Conservation (phyloP, 2,888 invertebrate genomes). For the Tetragonisca angustula region DNA sequence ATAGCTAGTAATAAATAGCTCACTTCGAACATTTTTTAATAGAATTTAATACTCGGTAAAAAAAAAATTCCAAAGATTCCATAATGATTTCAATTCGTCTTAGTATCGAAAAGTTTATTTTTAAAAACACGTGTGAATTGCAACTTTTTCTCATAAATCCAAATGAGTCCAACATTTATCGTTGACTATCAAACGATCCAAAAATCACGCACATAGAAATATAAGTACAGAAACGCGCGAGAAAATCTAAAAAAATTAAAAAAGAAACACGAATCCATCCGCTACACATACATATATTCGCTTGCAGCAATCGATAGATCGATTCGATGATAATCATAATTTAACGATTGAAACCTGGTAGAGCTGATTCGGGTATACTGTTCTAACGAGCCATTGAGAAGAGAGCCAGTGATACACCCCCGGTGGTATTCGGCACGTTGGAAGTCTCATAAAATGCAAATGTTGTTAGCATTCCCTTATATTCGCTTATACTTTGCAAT, state of each 20-base stretch:
- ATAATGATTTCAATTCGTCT: too few relatives aligned
- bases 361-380: constrained; percentile 36
- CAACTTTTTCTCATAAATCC: too few relatives aligned
- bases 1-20: too few relatives aligned
- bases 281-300: too few relatives aligned
- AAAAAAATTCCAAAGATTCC: too few relatives aligned
- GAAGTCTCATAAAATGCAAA: constrained; percentile 73
- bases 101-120: too few relatives aligned
- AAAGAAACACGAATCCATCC: neutral
- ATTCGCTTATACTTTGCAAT: constrained; percentile 61
- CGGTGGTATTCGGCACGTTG: constrained; percentile 33
- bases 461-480: constrained; percentile 70
- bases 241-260: neutral
- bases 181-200: too few relatives aligned
- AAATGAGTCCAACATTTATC: too few relatives aligned
- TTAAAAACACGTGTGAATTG: too few relatives aligned
- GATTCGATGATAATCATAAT: neutral
- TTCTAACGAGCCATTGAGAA: constrained; percentile 27
- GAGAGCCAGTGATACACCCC: constrained; percentile 45
- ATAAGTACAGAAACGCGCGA: neutral
- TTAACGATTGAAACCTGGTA: constrained; percentile 4
- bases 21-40: too few relatives aligned
- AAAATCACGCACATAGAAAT: too few relatives aligned
- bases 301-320: neutral
- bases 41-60: too few relatives aligned